Percentiles rank a stretch among this genome's conserved stretches.
phyloP scores from a whole-genome alignment of 2,113 vertebrate genomes.

The Centropus unirufus region DNA sequence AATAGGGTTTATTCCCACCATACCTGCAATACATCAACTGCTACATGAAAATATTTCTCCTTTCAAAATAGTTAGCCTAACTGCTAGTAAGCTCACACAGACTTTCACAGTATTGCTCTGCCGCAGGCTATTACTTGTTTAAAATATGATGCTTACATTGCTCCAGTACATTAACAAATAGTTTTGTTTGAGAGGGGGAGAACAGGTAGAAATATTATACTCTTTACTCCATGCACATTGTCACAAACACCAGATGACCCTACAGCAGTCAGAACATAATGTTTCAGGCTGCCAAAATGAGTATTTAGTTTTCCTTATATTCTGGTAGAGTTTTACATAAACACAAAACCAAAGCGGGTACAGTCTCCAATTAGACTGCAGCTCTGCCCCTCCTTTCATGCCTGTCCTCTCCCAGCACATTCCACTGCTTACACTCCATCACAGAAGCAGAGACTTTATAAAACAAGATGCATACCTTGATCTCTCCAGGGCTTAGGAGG shows the following conservation, averaged over 20 bases:
- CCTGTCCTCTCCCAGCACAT: neutral
- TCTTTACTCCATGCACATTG: neutral
- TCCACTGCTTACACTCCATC: constrained; percentile 4
- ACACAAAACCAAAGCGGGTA: neutral
- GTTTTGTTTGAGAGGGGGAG: neutral
- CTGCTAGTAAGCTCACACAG: neutral
- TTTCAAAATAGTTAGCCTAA: constrained; percentile 34
- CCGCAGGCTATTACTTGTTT: neutral
- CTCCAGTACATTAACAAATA: neutral
- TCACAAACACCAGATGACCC: neutral
- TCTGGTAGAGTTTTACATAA: neutral
- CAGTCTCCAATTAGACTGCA: neutral
- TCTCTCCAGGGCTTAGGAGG: neutral
- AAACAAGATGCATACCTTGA: neutral
- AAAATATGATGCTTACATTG: neutral
- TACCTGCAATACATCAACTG: constrained; percentile 2
- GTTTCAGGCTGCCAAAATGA: neutral
- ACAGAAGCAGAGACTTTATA: neutral
- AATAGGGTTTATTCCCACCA: constrained; percentile 14
- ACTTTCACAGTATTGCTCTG: neutral
- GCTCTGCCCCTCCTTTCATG: neutral
- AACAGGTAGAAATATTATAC: neutral
- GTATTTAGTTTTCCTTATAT: neutral
- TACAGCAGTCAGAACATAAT: neutral
- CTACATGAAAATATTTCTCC: neutral